Percentiles rank a stretch among this genome's conserved stretches.
Evolutionary conservation across 2,888 invertebrate genomes (phyloP).

Genomic region (Diarsia brunnea): DNA sequence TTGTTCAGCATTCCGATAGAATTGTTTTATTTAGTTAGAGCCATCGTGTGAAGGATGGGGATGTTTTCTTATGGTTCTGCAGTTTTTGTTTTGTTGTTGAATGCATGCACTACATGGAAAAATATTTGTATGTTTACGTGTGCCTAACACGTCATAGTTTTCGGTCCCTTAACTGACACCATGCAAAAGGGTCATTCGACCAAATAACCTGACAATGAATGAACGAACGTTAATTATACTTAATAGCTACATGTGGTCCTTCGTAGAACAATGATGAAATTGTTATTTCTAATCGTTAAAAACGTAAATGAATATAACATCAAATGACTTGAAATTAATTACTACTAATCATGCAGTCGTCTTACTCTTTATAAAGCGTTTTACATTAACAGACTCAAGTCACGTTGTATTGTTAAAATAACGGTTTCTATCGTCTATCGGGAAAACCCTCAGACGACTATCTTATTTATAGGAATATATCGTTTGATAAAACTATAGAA

Average conservation of each 20-base stretch:
- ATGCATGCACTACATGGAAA: neutral
- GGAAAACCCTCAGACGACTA: neutral
- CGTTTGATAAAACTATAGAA: conserved; percentile 27
- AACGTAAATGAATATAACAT: conserved; percentile 36
- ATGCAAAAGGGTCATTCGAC: neutral
- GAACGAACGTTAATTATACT: neutral
- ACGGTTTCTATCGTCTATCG: conserved; percentile 15
- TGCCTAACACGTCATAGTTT: neutral
- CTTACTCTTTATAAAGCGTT: conserved; percentile 18
- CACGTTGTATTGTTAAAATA: no score
- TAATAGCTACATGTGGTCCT: neutral
- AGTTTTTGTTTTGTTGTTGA: neutral
- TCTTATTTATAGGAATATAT: neutral
- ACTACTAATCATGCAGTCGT: conserved; percentile 23
- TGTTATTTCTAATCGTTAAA: conserved; percentile 17
- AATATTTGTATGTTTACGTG: neutral
- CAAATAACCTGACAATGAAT: neutral
- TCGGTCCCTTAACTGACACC: neutral
- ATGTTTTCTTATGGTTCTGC: neutral
- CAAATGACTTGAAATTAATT: neutral
- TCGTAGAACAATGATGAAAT: conserved; percentile 22
- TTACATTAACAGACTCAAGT: no score
- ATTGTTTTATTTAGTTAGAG: conserved; percentile 5
- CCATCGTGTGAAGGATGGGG: neutral
- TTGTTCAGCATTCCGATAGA: conserved; percentile 11